Base-by-base conservation (phyloP, 53 echinoderm and acorn worm species). In the Actinopyga echinites region DNA sequence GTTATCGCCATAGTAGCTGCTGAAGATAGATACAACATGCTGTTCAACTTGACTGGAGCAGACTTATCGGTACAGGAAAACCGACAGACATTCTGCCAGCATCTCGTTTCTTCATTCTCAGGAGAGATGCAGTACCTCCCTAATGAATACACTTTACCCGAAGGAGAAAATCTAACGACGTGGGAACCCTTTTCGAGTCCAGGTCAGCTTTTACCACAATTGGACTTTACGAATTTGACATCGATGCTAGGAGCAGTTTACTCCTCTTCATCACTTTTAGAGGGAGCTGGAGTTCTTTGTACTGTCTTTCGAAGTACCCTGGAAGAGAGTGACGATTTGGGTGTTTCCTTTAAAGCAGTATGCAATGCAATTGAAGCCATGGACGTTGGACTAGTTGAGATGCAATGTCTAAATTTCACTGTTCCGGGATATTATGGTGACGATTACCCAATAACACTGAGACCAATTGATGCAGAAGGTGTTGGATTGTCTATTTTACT, bases 341-440 rank as follows among this genome's bases (percentile, higher is more conserved):
- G 31, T 17, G 0, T 13, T 9, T 12, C 22, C 13, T 35, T 87
- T 58, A 33, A 37, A 26, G 73, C 26, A 30, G 33, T 87, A 12
- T 87, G 83, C 24, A 5, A 38, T 1, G 35, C 33, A 7, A 53
- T 87, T 29, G 35, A 56, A 56, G 25, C 21, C 22, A 36, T 52
- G 8, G 31, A 87, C 69, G 7, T 42, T 21, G 64, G 25, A 17
- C 32, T 12, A 23, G 31, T 60, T 19, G 44, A 31, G 45, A 19
- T 32, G 23, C 45, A 36, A 30, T 87, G 88, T 52, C 43, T 73
- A 40, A 49, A 56, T 17, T 10, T 24, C 15, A 35, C 81, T 23
- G 88, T 85, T 7, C 91, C 91, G 2, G n/a, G 26, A 4, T 63
- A 74, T 11, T 91, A 84, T 38, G 85, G 88, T 37, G n/a, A 40